These are phyloP conservation scores for Chiroxiphia lanceolata DNA, from an alignment of 2,797 vertebrate species.

Conservation along the genomic window DNA sequence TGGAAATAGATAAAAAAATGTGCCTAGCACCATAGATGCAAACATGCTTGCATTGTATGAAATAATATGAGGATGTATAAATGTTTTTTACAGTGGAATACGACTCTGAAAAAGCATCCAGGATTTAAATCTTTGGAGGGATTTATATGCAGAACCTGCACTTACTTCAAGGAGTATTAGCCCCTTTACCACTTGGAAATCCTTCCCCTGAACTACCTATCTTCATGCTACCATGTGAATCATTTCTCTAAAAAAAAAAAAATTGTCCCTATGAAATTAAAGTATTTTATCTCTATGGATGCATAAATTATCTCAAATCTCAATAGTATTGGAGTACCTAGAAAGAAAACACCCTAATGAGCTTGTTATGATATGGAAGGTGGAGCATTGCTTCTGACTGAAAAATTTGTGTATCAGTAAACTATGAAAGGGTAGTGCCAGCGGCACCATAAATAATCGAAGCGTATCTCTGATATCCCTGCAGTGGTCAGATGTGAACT, in stretches of 20 bases:
- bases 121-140: not conserved
- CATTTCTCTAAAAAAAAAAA: not conserved
- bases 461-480: not conserved
- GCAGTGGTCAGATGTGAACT: not conserved
- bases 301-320: not conserved
- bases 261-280: not conserved
- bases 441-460: not conserved
- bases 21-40: not conserved
- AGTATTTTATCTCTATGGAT: not conserved
- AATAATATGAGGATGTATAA: not conserved
- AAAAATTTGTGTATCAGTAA: not conserved
- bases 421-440: not conserved
- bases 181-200: not conserved
- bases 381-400: not conserved
- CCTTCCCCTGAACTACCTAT: not conserved
- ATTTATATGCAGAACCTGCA: not conserved
- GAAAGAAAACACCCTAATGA: not conserved
- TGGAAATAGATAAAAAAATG: not conserved
- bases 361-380: not conserved
- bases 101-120: not conserved
- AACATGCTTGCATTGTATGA: not conserved
- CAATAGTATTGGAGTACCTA: not conserved
- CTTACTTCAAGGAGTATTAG: not conserved
- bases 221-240: rapidly evolving
- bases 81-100: not conserved